A percentile compares a stretch with the other conserved stretches of the same genome.
These are phyloP conservation scores for Scolopax rusticola DNA, from an alignment of 2,797 vertebrate genomes.

Conservation along the genomic window DNA sequence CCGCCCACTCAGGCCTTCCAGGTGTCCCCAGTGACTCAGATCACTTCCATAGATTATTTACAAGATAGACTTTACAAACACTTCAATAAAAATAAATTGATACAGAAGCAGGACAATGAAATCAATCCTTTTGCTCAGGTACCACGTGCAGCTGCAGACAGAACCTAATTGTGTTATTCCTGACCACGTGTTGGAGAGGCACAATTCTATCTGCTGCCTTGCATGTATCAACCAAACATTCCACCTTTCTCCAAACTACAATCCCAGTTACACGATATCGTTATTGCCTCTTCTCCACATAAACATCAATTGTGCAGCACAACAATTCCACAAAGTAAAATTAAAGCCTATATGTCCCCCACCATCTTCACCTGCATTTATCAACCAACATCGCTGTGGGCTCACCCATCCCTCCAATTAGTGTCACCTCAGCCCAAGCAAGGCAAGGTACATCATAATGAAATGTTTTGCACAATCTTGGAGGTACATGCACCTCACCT, in stretches of 20 bases:
- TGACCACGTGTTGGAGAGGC: rapidly evolving
- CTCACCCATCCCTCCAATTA: background rate
- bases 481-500: background rate
- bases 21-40: background rate
- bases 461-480: background rate
- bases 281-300: background rate
- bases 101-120: background rate
- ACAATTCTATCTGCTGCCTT: background rate
- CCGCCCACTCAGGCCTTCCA: background rate
- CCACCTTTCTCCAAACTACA: background rate
- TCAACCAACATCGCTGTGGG: background rate
- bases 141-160: background rate
- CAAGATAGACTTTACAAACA: background rate
- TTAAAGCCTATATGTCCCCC: background rate
- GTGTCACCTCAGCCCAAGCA: background rate
- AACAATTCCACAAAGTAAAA: background rate
- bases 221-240: background rate
- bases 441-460: background rate
- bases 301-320: rapidly evolving
- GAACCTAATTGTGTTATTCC: background rate
- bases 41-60: background rate
- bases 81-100: background rate
- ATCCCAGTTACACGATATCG: background rate
- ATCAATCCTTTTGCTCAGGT: background rate
- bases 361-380: background rate